A percentile compares a stretch with the other conserved stretches of the same genome.
phyloP scores from a whole-genome alignment of 2,888 invertebrate species.

The Heliconius cydno region DNA sequence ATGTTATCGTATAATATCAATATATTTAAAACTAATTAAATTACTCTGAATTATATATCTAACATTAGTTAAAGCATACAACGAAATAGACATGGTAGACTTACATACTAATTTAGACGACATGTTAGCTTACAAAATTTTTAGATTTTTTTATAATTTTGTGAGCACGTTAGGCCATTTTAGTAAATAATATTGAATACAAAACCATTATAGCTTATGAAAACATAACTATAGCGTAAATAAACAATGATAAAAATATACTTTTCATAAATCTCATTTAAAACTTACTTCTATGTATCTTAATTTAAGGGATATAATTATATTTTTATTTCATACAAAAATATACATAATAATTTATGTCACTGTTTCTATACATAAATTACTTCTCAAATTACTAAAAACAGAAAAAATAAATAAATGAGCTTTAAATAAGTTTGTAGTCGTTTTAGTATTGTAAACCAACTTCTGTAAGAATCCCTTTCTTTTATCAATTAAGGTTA shows the following conservation, averaged over 20 bases:
- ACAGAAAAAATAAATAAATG: background rate
- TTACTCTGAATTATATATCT: slow-evolving; percentile 34
- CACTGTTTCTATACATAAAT: slow-evolving; percentile 9
- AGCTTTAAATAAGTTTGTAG: background rate
- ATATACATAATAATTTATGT: slow-evolving; percentile 41
- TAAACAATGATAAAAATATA: slow-evolving; percentile 41
- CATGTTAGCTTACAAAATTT: slow-evolving; percentile 7
- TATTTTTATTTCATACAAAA: slow-evolving; percentile 40
- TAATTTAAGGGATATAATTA: slow-evolving; percentile 34
- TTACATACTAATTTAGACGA: slow-evolving; percentile 38
- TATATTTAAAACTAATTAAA: background rate
- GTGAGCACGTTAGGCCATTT: slow-evolving; percentile 41
- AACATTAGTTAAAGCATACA: slow-evolving; percentile 50
- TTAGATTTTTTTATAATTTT: slow-evolving; percentile 14
- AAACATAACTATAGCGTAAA: slow-evolving; percentile 35
- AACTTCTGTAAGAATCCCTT: too few species aligned
- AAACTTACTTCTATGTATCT: slow-evolving; percentile 38
- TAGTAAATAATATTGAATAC: slow-evolving; percentile 23
- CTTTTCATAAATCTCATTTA: slow-evolving; percentile 37
- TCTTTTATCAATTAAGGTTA: too few species aligned
- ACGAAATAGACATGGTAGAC: slow-evolving; percentile 50
- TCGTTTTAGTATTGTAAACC: background rate
- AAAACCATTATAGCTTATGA: slow-evolving; percentile 21
- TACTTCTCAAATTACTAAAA: background rate
- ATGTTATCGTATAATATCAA: slow-evolving; percentile 14